Evolutionary conservation across 1,140 invertebrate species (phyloP).

Genomic region (Zaprionus davidi): DNA sequence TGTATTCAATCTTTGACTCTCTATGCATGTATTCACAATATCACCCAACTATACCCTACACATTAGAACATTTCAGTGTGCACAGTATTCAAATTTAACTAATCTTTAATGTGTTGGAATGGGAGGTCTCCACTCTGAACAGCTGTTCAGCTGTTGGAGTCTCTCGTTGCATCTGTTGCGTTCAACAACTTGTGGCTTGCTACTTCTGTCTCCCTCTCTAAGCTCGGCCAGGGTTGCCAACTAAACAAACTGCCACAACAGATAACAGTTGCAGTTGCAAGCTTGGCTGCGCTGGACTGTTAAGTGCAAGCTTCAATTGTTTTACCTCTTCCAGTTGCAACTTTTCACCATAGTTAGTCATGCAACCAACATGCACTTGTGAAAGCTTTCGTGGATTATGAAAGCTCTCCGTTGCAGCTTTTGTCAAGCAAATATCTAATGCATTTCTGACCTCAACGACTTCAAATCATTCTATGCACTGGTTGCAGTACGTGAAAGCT

Average conservation of each 20-base stretch:
- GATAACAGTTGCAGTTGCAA: constrained; percentile 32
- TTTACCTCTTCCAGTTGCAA: neutral
- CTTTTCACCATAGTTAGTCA: constrained; percentile 36
- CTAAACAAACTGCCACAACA: neutral
- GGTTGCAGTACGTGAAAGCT: neutral
- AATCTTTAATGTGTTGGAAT: too few species aligned
- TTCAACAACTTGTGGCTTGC: constrained; percentile 70
- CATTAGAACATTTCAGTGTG: too few species aligned
- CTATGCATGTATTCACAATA: too few species aligned
- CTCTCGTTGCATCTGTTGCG: constrained; percentile 56
- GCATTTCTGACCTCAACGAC: constrained; percentile 18
- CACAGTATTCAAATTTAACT: too few species aligned
- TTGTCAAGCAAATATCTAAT: constrained; percentile 36
- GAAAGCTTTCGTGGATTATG: constrained; percentile 8
- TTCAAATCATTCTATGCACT: neutral
- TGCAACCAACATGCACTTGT: constrained; percentile 29
- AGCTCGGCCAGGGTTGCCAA: constrained; percentile 17
- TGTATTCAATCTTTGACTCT: too few species aligned
- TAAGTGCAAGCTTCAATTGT: neutral
- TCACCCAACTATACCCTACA: too few species aligned
- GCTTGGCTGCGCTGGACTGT: constrained; percentile 5
- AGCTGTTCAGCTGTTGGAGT: neutral
- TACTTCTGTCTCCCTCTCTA: neutral
- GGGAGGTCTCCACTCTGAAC: neutral
- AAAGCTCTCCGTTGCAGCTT: constrained; percentile 28